Conservation (phyloP, 2,888 invertebrate genomes). For the Hirudinaria manillensis region DNA sequence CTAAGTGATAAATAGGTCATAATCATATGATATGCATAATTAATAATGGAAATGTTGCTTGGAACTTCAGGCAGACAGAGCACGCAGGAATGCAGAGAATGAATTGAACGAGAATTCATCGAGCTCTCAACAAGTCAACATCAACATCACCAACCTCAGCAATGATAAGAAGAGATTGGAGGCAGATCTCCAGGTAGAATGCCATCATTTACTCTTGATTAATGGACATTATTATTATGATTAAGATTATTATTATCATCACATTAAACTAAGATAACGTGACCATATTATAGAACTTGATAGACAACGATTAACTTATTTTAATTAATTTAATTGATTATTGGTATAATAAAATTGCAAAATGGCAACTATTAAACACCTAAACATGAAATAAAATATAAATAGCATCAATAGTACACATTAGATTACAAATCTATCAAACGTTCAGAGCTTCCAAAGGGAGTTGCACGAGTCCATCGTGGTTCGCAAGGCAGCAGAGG, state of each 20-base stretch:
- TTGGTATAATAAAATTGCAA: too few species aligned
- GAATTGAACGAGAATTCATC: conserved; percentile 81
- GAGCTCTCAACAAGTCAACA: conserved; percentile 87
- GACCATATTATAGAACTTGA: too few species aligned
- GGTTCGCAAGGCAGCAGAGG: conserved; percentile 27
- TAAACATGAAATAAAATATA: too few species aligned
- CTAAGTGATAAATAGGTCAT: not conserved
- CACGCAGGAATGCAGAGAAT: conserved; percentile 53
- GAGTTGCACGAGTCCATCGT: conserved; percentile 22
- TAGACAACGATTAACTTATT: too few species aligned
- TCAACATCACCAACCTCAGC: conserved; percentile 88
- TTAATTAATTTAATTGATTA: too few species aligned
- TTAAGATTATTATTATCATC: too few species aligned
- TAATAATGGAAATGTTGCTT: not conserved
- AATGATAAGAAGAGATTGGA: conserved; percentile 90
- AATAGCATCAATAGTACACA: too few species aligned
- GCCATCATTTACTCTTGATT: not conserved
- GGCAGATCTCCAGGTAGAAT: conserved; percentile 63
- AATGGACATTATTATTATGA: not conserved
- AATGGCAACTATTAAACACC: too few species aligned
- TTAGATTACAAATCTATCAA: not conserved
- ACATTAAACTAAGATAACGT: too few species aligned
- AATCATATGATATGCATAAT: not conserved
- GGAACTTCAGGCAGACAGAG: conserved; percentile 49
- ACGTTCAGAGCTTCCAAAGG: conserved; percentile 11